Conservation (phyloP, 2,888 invertebrate species). For the Rutpela maculata region DNA sequence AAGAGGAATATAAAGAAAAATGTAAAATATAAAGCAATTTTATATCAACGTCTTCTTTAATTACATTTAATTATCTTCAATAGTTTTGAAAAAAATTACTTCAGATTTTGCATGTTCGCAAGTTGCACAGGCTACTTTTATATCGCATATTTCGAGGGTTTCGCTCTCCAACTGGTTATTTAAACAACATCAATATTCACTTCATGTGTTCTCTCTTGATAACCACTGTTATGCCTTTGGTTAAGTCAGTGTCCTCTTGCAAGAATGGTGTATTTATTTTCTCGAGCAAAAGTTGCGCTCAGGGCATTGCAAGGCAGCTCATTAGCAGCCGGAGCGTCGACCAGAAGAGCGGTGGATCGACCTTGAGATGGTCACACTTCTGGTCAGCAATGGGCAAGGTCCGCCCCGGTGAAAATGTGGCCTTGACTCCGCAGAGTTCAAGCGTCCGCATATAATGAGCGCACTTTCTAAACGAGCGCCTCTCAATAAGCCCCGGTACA, state of each 20-base stretch:
- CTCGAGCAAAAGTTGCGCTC: conserved; percentile 11
- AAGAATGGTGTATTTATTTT: conserved; percentile 2
- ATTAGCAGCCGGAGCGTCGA: conserved; percentile 61
- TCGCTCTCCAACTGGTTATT: too few species aligned
- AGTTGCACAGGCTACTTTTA: too few species aligned
- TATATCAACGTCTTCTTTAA: too few species aligned
- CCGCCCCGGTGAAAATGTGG: conserved; percentile 72
- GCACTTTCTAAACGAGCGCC: conserved; percentile 67
- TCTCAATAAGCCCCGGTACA: conserved; percentile 10
- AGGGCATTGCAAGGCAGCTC: conserved; percentile 49
- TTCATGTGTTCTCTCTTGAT: not conserved
- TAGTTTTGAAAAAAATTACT: too few species aligned
- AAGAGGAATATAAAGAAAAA: too few species aligned
- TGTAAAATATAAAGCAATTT: too few species aligned
- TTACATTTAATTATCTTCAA: too few species aligned
- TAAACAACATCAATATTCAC: too few species aligned
- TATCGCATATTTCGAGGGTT: too few species aligned
- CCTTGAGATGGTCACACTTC: conserved; percentile 73
- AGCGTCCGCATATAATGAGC: conserved; percentile 65
- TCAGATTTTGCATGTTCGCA: too few species aligned
- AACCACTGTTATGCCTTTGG: conserved; percentile 4
- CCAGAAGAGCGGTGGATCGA: conserved; percentile 61
- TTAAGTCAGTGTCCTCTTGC: conserved; percentile 43
- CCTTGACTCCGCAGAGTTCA: conserved; percentile 70
- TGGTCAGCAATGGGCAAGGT: conserved; percentile 71